Evolutionary conservation across 2,888 invertebrate species (phyloP).

Genomic region (Acheta domesticus): DNA sequence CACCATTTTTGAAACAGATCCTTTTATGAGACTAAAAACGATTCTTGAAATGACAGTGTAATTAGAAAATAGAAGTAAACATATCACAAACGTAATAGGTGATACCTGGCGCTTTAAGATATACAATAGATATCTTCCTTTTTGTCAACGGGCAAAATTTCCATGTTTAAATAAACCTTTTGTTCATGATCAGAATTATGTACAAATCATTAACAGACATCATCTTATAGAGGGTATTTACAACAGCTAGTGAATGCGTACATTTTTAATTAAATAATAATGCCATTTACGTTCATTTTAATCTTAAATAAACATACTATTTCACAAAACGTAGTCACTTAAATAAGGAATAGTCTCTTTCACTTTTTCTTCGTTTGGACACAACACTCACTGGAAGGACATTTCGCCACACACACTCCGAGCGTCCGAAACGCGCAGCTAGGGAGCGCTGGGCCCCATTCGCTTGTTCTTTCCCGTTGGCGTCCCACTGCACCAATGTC

Average conservation of each 20-base stretch:
- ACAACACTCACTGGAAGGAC: no score
- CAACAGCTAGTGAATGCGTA: slow-evolving; percentile 20
- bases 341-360: no score
- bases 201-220: slow-evolving; percentile 12
- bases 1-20: neutral
- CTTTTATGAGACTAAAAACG: neutral
- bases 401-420: no score
- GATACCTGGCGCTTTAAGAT: neutral
- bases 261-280: neutral
- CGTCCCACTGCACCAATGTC: no score
- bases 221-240: slow-evolving; percentile 18
- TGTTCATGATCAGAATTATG: neutral
- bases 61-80: neutral
- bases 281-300: neutral
- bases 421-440: no score
- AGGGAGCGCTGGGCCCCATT: no score
- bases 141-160: neutral
- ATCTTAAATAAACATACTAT: neutral
- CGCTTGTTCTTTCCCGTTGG: no score
- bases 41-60: neutral
- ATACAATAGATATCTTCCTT: neutral
- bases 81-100: neutral
- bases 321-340: no score
- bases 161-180: neutral
- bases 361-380: no score